Percentiles rank a stretch among this genome's conserved stretches.
Conservation (phyloP, 2,888 invertebrate genomes). For the Euzophera pinguis region DNA sequence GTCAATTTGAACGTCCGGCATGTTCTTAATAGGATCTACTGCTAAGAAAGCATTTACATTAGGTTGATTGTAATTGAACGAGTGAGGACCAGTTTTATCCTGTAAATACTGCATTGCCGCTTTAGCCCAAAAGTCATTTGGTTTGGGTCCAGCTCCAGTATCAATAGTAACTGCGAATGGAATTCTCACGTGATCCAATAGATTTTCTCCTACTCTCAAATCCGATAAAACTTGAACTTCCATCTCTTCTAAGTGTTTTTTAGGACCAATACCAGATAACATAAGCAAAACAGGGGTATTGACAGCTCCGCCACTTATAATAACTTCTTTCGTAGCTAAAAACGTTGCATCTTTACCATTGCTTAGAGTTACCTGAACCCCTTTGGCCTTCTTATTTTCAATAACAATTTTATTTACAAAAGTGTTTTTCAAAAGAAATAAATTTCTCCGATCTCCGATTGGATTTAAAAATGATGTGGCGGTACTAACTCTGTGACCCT, state of each 20-base stretch:
- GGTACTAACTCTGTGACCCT: constrained; percentile 77
- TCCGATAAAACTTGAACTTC: constrained; percentile 46
- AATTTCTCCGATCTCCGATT: constrained; percentile 47
- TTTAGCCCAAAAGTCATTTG: constrained; percentile 52
- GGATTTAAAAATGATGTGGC: constrained; percentile 71
- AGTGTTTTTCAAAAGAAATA: constrained; percentile 54
- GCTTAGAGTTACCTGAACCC: constrained; percentile 43
- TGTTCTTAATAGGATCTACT: constrained; percentile 40
- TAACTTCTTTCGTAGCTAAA: constrained; percentile 54
- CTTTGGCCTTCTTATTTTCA: constrained; percentile 42
- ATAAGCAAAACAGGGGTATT: constrained; percentile 61
- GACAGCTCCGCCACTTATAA: constrained; percentile 59
- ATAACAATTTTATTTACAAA: constrained; percentile 43
- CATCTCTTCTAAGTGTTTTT: constrained; percentile 42
- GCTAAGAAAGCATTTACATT: constrained; percentile 67
- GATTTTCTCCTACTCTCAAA: constrained; percentile 64
- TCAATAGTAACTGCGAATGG: constrained; percentile 58
- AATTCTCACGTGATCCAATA: constrained; percentile 71
- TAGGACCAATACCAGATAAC: constrained; percentile 64
- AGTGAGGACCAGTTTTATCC: constrained; percentile 57
- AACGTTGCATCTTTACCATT: constrained; percentile 42
- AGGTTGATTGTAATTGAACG: constrained; percentile 65
- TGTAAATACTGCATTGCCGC: constrained; percentile 61
- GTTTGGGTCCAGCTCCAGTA: constrained; percentile 47
- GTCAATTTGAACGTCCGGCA: constrained; percentile 68